Evolutionary conservation across 1,140 invertebrate genomes (phyloP).

Genomic region (Cardiocondyla obscurior): DNA sequence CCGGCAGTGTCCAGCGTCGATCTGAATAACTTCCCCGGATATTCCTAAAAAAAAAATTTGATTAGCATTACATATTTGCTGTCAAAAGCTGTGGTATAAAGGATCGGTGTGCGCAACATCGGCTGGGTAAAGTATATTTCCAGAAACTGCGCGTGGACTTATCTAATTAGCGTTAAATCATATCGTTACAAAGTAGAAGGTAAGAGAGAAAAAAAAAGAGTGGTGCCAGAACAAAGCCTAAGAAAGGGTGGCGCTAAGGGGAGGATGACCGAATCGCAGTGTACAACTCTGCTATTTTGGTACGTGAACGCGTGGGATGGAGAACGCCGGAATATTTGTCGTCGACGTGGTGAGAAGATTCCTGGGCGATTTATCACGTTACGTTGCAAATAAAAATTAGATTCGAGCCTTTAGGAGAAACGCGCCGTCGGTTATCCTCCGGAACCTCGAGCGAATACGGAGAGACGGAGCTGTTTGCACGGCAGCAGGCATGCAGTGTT

Average conservation of each 20-base stretch:
- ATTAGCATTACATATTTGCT: neutral
- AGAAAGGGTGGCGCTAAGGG: constrained; percentile 17
- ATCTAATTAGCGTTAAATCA: constrained; percentile 1
- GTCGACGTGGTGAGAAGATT: neutral
- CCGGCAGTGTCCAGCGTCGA: constrained; percentile 80
- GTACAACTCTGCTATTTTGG: constrained; percentile 63
- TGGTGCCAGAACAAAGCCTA: neutral
- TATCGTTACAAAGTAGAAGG: constrained; percentile 41
- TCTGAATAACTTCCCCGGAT: constrained; percentile 78
- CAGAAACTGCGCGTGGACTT: constrained; percentile 47
- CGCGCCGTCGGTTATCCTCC: neutral
- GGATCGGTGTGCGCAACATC: no score
- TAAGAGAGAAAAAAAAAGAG: neutral
- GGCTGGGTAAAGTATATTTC: neutral
- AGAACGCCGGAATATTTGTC: constrained; percentile 45
- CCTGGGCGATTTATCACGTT: neutral
- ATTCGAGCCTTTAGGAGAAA: neutral
- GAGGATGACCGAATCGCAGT: constrained; percentile 17
- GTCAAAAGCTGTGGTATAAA: no score
- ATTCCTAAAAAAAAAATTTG: constrained; percentile 72
- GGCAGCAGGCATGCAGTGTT: neutral
- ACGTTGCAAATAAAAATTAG: neutral
- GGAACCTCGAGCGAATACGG: neutral
- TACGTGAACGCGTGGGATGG: constrained; percentile 43
- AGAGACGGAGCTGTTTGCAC: neutral